Percentiles rank a stretch among this genome's conserved stretches.
phyloP scores from a whole-genome alignment of 2,888 invertebrate species.

The Chaetoderma sp. region DNA sequence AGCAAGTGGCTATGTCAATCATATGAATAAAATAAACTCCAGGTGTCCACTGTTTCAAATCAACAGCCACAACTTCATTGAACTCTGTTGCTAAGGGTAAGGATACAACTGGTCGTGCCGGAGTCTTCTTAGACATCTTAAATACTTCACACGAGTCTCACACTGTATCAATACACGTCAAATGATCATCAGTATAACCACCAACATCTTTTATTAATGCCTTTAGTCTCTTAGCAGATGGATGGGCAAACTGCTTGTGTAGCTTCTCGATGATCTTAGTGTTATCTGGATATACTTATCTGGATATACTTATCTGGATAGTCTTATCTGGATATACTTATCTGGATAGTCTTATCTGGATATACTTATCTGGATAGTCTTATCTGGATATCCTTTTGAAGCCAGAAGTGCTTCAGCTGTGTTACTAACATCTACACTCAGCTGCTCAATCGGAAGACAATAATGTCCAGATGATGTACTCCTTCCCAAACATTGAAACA shows the following conservation, averaged over 20 bases:
- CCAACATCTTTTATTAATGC: slow-evolving; percentile 31
- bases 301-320: too few species aligned
- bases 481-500: slow-evolving; percentile 32
- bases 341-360: too few species aligned
- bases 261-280: slow-evolving; percentile 28
- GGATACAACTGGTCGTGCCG: slow-evolving; percentile 10
- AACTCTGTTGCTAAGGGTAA: slow-evolving; percentile 17
- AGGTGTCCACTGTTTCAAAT: slow-evolving; percentile 30
- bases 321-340: not conserved
- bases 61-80: slow-evolving; percentile 34
- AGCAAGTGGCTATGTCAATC: slow-evolving; percentile 14
- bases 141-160: slow-evolving; percentile 23
- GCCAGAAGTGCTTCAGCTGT: not conserved
- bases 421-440: too few species aligned
- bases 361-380: not conserved
- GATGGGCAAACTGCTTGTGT: slow-evolving; percentile 42
- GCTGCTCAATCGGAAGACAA: not conserved
- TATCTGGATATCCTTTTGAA: slow-evolving; percentile 13
- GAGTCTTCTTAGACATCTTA: slow-evolving; percentile 6
- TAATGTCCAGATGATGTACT: slow-evolving; percentile 6
- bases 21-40: slow-evolving; percentile 16
- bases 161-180: slow-evolving; percentile 18
- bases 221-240: slow-evolving; percentile 29
- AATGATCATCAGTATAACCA: slow-evolving; percentile 10
- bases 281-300: not conserved